Percentiles rank a stretch among this genome's conserved stretches.
Conservation (phyloP, 2,113 vertebrate species). For the Podiceps cristatus region DNA sequence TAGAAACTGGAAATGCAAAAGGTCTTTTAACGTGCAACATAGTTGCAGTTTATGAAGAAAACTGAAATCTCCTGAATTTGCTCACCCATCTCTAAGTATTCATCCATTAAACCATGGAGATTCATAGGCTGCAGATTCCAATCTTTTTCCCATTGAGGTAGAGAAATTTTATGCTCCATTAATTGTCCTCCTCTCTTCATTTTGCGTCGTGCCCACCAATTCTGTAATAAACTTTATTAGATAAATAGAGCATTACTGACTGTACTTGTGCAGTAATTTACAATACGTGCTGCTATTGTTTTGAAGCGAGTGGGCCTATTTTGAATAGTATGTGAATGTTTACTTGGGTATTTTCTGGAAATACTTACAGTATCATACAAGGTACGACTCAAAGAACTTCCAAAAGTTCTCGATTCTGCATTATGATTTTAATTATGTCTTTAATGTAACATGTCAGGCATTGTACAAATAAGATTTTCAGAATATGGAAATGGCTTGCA, state of each 20-base stretch:
- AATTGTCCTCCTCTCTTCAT: constrained; percentile 88
- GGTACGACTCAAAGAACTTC: not conserved
- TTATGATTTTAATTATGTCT: not conserved
- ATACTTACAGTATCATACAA: not conserved
- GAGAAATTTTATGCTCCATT: constrained; percentile 84
- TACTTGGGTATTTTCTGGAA: not conserved
- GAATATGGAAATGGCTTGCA: not conserved
- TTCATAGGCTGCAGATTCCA: constrained; percentile 99
- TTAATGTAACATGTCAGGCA: not conserved
- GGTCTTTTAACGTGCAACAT: accelerated
- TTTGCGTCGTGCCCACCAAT: constrained; percentile 97
- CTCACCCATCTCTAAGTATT: constrained; percentile 98
- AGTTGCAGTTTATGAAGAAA: not conserved
- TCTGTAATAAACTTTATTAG: constrained; percentile 88
- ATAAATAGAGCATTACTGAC: not conserved
- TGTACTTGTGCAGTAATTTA: not conserved
- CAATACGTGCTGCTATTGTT: not conserved
- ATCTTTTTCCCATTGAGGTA: constrained; percentile 98
- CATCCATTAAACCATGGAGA: constrained; percentile 94
- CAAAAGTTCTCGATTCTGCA: not conserved
- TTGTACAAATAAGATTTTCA: not conserved
- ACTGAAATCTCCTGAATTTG: not conserved
- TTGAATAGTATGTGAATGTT: not conserved
- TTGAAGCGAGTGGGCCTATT: not conserved
- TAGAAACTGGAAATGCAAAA: not conserved